Conservation (phyloP, 2,888 invertebrate genomes). For the Noctua comes region DNA sequence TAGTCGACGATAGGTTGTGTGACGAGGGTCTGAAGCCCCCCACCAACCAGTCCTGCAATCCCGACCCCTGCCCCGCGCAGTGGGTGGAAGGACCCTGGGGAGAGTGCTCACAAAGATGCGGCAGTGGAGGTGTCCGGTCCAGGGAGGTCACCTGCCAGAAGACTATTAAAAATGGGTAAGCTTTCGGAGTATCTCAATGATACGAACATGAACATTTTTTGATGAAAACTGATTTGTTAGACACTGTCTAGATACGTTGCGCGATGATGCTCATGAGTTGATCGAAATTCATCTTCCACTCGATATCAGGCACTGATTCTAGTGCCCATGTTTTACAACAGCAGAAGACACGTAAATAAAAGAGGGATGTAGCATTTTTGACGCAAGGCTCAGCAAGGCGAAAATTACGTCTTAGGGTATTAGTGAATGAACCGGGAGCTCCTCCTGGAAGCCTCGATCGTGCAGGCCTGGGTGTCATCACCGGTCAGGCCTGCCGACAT, state of each 20-base stretch:
- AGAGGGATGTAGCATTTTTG: not conserved
- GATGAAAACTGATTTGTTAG: not conserved
- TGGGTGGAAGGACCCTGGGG: slow-evolving; percentile 96
- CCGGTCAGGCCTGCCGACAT: no score
- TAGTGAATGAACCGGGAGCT: no score
- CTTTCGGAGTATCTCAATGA: not conserved
- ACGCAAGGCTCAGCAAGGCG: not conserved
- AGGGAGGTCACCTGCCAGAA: slow-evolving; percentile 95
- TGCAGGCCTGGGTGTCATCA: no score
- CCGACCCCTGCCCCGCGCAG: slow-evolving; percentile 94
- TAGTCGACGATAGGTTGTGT: slow-evolving; percentile 94
- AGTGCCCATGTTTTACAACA: not conserved
- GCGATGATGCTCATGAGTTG: not conserved
- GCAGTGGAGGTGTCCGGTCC: slow-evolving; percentile 93
- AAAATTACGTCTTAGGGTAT: no score
- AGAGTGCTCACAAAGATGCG: slow-evolving; percentile 95
- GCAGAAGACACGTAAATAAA: not conserved
- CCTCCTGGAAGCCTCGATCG: no score
- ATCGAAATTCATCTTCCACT: not conserved
- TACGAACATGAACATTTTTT: not conserved
- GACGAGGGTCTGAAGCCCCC: slow-evolving; percentile 94
- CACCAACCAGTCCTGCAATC: slow-evolving; percentile 93
- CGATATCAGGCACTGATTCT: not conserved
- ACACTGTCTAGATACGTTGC: not conserved
- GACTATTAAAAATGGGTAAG: slow-evolving; percentile 92